A percentile compares a stretch with the other conserved stretches of the same genome.
phyloP scores from a whole-genome alignment of 2,888 invertebrate species.

The Schizaphis graminum region DNA sequence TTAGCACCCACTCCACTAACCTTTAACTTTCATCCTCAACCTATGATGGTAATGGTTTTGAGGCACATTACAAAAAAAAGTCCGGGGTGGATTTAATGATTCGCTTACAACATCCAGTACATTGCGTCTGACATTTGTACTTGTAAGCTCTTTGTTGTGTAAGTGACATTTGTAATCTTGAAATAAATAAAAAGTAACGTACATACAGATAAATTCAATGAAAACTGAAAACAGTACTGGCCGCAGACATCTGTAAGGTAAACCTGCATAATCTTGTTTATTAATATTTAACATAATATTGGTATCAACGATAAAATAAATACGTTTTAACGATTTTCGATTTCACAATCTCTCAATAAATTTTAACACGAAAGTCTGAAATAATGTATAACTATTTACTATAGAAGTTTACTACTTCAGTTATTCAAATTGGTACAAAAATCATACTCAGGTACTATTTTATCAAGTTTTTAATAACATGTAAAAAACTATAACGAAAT shows the following conservation, averaged over 20 bases:
- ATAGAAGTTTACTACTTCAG: background rate
- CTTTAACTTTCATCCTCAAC: background rate
- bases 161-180: background rate
- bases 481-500: background rate
- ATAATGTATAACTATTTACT: background rate
- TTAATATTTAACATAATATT: background rate
- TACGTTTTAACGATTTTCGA: background rate
- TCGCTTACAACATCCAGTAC: background rate
- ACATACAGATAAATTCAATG: background rate
- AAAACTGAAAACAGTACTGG: background rate
- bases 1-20: background rate
- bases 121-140: background rate
- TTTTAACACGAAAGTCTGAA: background rate
- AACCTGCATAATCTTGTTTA: background rate
- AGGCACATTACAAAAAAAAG: background rate
- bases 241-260: background rate
- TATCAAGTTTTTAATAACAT: background rate
- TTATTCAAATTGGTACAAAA: background rate
- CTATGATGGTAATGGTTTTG: background rate
- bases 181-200: background rate
- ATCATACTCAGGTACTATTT: background rate
- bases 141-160: background rate
- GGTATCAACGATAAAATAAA: background rate
- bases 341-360: background rate
- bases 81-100: background rate